Conservation (phyloP, 2,888 invertebrate species). For the Heteropelma amictum region DNA sequence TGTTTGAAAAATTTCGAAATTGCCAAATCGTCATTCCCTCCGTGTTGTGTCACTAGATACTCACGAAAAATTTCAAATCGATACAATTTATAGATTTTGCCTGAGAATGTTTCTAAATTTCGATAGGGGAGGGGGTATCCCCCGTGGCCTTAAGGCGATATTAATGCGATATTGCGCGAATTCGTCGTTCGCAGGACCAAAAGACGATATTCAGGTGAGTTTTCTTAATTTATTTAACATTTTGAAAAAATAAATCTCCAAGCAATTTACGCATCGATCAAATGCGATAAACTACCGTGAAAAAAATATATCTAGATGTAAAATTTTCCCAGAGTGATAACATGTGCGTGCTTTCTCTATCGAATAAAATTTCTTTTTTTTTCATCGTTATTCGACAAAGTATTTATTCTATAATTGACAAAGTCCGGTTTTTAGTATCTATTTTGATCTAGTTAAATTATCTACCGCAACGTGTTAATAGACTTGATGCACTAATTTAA, state of each 20-base stretch:
- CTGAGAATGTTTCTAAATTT: too few species aligned
- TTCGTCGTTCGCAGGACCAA: not conserved
- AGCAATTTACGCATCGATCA: too few species aligned
- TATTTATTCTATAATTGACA: conserved; percentile 13
- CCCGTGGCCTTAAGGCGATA: not conserved
- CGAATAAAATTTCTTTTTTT: not conserved
- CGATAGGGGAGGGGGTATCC: too few species aligned
- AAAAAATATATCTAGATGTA: too few species aligned
- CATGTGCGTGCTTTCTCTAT: not conserved
- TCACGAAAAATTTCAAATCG: too few species aligned
- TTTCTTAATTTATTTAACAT: not conserved
- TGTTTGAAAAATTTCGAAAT: too few species aligned
- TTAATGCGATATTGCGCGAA: conserved; percentile 36
- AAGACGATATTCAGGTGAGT: conserved; percentile 1
- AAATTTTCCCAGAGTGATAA: too few species aligned
- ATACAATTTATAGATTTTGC: too few species aligned
- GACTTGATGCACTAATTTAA: conserved; percentile 50
- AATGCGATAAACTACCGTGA: too few species aligned
- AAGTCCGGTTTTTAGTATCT: conserved; percentile 22
- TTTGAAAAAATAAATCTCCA: not conserved
- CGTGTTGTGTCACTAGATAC: too few species aligned
- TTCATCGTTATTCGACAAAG: not conserved
- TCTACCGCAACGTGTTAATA: conserved; percentile 46
- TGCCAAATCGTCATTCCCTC: too few species aligned
- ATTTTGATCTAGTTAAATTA: conserved; percentile 42